These are phyloP conservation scores for Toxotes lorentzi DNA, from an alignment of 2,797 vertebrate genomes.

Conservation along the genomic window DNA sequence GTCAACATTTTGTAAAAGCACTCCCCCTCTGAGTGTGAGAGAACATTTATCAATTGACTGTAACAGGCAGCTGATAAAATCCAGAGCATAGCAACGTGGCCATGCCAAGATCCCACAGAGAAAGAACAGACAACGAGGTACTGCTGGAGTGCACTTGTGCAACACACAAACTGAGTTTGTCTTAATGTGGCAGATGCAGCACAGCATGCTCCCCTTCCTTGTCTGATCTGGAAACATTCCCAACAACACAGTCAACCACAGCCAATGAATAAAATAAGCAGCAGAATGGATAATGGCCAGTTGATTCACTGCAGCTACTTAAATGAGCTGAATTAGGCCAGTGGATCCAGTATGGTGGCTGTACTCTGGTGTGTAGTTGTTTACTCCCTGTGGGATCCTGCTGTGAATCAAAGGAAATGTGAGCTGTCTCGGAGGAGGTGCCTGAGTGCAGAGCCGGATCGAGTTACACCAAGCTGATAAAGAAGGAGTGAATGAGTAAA, in stretches of 20 bases:
- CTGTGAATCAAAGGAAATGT: slow-evolving; percentile 77
- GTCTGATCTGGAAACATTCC: slow-evolving; percentile 45
- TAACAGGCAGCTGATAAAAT: slow-evolving; percentile 69
- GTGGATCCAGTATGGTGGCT: slow-evolving; percentile 46
- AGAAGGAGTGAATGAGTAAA: slow-evolving; percentile 51
- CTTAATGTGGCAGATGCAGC: slow-evolving; percentile 50
- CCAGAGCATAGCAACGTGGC: slow-evolving; percentile 56
- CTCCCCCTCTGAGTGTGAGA: background rate
- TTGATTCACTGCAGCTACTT: slow-evolving; percentile 55
- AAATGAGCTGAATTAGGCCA: slow-evolving; percentile 61
- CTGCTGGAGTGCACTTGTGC: slow-evolving; percentile 58
- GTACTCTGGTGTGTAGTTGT: slow-evolving; percentile 53
- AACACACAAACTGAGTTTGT: slow-evolving; percentile 57
- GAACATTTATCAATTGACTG: slow-evolving; percentile 54
- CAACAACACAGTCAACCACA: slow-evolving; percentile 46
- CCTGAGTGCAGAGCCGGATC: slow-evolving; percentile 58
- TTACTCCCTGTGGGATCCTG: slow-evolving; percentile 66
- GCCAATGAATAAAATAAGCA: slow-evolving; percentile 61
- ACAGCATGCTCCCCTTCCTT: slow-evolving; percentile 26
- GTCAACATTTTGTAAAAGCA: slow-evolving; percentile 22
- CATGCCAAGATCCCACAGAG: slow-evolving; percentile 47
- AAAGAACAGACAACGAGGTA: slow-evolving; percentile 52
- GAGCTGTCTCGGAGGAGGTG: slow-evolving; percentile 76
- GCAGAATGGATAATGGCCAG: slow-evolving; percentile 41
- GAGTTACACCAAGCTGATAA: slow-evolving; percentile 73